Conservation (phyloP, 1,140 invertebrate genomes). For the Zophobas atratus region DNA sequence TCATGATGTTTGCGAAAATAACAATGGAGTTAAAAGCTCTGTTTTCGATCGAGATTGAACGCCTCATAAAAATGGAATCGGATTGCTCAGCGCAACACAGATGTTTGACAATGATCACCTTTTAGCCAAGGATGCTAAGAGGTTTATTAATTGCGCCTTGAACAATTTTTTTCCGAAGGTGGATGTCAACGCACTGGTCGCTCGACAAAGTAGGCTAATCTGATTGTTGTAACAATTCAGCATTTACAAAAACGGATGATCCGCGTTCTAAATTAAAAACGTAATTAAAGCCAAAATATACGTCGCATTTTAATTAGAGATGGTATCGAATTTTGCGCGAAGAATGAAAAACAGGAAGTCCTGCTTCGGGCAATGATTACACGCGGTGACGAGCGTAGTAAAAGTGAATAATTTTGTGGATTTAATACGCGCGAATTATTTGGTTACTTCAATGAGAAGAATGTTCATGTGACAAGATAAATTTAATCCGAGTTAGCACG, state of each 20-base stretch:
- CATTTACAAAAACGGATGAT: not conserved
- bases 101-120: not conserved
- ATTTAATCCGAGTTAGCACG: constrained; percentile 24
- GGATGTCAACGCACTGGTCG: not conserved
- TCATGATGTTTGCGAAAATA: not conserved
- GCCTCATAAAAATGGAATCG: not conserved
- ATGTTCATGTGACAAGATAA: constrained; percentile 33
- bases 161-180: not conserved
- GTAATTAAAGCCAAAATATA: not conserved
- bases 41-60: not conserved
- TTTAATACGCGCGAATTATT: not conserved
- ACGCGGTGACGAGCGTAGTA: no score
- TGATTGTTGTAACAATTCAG: not conserved
- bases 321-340: constrained; percentile 3
- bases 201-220: not conserved
- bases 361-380: not conserved
- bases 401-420: no score
- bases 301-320: constrained; percentile 3
- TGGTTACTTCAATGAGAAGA: not conserved
- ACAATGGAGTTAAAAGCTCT: constrained; percentile 1
- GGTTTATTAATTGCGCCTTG: not conserved
- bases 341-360: constrained; percentile 13
- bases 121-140: not conserved
- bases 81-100: no score
- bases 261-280: not conserved